Evolutionary conservation across 2,888 invertebrate genomes (phyloP), one percentile per base, ranked within the genome.

Genomic region (Plagodis pulveraria): DNA sequence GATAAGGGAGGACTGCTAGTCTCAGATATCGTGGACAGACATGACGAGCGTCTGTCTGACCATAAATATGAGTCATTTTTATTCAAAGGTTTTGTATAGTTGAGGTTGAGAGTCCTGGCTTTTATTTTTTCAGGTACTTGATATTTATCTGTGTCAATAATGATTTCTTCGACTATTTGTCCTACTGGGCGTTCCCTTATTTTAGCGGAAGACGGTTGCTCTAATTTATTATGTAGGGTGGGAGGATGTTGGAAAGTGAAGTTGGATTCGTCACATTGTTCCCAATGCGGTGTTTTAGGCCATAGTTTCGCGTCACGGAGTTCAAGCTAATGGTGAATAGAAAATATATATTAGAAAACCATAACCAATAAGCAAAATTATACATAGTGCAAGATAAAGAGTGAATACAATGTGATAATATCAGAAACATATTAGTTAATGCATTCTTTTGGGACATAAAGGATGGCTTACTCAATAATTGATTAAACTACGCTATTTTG

Each of bases 301-400:
- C 88, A 89, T 62, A 90, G 77, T 69, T 82, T 75, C 65, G 81
- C 74, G 67, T 81, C 84, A 66, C 84, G 88, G 40, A 82, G 83
- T 86, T 91, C 91, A 86, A 92, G 89, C 91, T 91, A 86, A 72
- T 84, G 63, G 72, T 83, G 76, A 72, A 80, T 81, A 80, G 83
- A 77, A 74, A 79, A 79, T 69, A 66, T 72, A 66, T 62, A 78
- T 72, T 78, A 73, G 68, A 68, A 71, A 73, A 65, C 64, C 63
- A 67, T 44, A 61, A 65, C 61, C 65, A 58, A 50, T 41, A 66
- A 56, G 66, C 58, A 44, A 50, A 12, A 47, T 12, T 38, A 50
- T 33, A 53, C 12, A 10, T 32, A 42, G 50, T 59, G 51, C 49
- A 47, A 10, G 32, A 46, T 45, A 49, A 55, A 47, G 40, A 6